Percentiles rank a stretch among this genome's conserved stretches.
Evolutionary conservation across 2,113 vertebrate genomes (phyloP).

Genomic region (Eira barbara): DNA sequence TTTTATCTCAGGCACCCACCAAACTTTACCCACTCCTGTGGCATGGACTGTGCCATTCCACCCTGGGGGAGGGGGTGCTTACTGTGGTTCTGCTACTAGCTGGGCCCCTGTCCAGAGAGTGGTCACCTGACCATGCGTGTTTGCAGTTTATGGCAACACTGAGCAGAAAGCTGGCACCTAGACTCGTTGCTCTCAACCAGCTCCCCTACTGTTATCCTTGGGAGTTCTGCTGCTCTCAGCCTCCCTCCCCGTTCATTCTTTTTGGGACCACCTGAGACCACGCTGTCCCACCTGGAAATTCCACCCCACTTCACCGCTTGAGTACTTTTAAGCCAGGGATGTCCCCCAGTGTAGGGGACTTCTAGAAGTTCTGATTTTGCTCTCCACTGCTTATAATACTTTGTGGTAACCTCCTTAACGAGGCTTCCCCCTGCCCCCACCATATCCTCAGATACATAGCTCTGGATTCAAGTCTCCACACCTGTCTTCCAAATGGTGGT

Average conservation of each 20-base stretch:
- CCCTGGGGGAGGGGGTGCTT: background rate
- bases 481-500: background rate
- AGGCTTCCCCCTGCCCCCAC: background rate
- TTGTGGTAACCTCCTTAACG: background rate
- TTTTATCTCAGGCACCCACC: background rate
- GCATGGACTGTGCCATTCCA: background rate
- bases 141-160: background rate
- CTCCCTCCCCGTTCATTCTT: background rate
- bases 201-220: background rate
- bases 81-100: background rate
- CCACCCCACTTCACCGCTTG: background rate
- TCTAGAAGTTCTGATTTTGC: background rate
- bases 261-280: background rate
- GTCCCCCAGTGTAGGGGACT: background rate
- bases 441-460: background rate
- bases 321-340: background rate
- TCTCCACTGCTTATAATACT: background rate
- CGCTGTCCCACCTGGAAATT: background rate
- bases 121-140: background rate
- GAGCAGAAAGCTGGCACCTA: background rate
- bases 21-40: background rate
- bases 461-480: background rate
- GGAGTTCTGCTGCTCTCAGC: background rate
- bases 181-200: background rate
- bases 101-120: background rate